Conservation (phyloP, 1,140 invertebrate species). For the Pemphigus obesinymphae region DNA sequence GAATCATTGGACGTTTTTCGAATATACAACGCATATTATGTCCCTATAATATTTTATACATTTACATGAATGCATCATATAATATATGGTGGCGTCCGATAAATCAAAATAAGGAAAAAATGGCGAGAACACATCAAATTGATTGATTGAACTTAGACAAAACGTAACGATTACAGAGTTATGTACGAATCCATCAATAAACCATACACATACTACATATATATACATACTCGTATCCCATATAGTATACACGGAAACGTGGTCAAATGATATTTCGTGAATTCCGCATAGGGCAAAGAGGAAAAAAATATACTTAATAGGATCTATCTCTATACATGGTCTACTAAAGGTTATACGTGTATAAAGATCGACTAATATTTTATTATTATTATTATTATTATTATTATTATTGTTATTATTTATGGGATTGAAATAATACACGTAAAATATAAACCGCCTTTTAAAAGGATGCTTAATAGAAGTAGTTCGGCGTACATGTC, state of each 20-base stretch:
- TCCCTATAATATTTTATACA: neutral
- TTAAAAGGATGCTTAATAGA: neutral
- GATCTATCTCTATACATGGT: neutral
- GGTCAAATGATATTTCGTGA: neutral
- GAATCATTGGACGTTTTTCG: no score
- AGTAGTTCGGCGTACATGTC: neutral
- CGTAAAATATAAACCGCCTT: neutral
- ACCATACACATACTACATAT: no score
- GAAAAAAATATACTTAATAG: neutral
- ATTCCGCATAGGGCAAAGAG: neutral
- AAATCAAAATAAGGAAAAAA: neutral
- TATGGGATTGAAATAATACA: neutral
- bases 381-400: no score
- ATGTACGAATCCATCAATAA: constrained; percentile 1
- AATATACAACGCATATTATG: neutral
- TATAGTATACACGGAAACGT: neutral
- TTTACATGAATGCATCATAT: neutral
- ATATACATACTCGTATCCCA: no score
- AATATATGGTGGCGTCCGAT: neutral
- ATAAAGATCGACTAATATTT: neutral
- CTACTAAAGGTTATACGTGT: neutral
- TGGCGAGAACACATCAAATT: neutral
- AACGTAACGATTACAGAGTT: neutral
- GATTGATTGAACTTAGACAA: neutral
- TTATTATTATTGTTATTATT: neutral